Conservation (phyloP, 2,888 invertebrate genomes). For the Xestoiulus laeticollis region DNA sequence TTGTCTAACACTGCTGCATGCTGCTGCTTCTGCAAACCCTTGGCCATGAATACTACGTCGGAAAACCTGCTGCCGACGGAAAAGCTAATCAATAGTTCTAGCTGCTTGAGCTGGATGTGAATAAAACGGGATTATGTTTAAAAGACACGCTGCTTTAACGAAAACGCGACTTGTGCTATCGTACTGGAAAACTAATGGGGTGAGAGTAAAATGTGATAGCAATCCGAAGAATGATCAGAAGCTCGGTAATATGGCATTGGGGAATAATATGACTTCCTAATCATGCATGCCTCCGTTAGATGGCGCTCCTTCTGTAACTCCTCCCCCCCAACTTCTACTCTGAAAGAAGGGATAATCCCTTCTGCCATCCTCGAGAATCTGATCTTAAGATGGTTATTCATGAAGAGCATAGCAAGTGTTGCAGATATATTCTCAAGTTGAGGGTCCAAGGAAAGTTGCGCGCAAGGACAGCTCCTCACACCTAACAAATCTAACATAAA, state of each 20-base stretch:
- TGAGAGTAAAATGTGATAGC: constrained; percentile 40
- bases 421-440: no score
- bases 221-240: constrained; percentile 43
- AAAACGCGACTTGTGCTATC: background rate
- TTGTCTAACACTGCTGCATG: background rate
- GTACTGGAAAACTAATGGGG: constrained; percentile 36
- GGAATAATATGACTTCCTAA: constrained; percentile 35
- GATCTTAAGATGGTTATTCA: no score
- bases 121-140: constrained; percentile 43
- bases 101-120: constrained; percentile 37
- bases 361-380: no score
- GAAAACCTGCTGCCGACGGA: background rate
- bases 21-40: background rate
- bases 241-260: constrained; percentile 8
- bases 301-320: background rate
- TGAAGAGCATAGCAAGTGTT: no score
- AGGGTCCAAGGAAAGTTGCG: no score
- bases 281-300: background rate
- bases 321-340: no score
- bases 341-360: no score
- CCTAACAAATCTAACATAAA: no score
- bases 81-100: constrained; percentile 43
- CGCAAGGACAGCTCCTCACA: no score
- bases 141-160: constrained; percentile 32
- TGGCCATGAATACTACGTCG: background rate